Evolutionary conservation across 2,888 invertebrate genomes (phyloP).

Genomic region (Euspilapteryx auroguttella): DNA sequence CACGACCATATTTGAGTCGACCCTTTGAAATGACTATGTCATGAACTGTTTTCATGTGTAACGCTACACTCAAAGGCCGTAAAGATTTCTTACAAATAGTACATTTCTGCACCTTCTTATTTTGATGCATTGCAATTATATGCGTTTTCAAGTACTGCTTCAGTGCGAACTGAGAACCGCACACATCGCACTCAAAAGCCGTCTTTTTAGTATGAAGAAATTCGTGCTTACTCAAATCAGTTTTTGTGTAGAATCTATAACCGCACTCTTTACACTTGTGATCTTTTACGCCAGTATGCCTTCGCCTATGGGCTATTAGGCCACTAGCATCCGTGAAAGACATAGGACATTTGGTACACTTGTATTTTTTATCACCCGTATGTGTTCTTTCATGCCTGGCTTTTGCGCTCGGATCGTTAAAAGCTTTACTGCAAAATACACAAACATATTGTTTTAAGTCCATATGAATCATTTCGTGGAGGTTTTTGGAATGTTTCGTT

Average conservation of each 20-base stretch:
- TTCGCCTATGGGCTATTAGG: conserved; percentile 10
- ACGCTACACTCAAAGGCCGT: neutral
- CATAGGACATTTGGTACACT: conserved; percentile 13
- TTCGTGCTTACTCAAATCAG: neutral
- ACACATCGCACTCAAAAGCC: conserved; percentile 10
- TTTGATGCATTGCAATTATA: neutral
- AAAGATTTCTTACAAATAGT: no score
- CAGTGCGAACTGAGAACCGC: conserved; percentile 9
- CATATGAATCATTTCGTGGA: neutral
- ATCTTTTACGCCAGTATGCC: conserved; percentile 10
- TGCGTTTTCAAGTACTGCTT: conserved; percentile 8
- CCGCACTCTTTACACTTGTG: conserved; percentile 12
- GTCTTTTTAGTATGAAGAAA: conserved; percentile 6
- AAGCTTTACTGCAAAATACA: conserved; percentile 13
- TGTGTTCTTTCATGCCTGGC: conserved; percentile 12
- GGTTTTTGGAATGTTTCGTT: neutral
- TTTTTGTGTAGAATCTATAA: conserved; percentile 9
- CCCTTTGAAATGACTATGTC: no score
- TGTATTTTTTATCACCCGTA: conserved; percentile 13
- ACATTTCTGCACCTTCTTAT: neutral
- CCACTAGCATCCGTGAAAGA: conserved; percentile 14
- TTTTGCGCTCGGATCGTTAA: conserved; percentile 5
- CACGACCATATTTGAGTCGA: no score
- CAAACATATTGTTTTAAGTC: conserved; percentile 10
- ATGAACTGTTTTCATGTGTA: neutral